Evolutionary conservation across 1,140 invertebrate genomes (phyloP).

Genomic region (Panagrolaimus sp.): DNA sequence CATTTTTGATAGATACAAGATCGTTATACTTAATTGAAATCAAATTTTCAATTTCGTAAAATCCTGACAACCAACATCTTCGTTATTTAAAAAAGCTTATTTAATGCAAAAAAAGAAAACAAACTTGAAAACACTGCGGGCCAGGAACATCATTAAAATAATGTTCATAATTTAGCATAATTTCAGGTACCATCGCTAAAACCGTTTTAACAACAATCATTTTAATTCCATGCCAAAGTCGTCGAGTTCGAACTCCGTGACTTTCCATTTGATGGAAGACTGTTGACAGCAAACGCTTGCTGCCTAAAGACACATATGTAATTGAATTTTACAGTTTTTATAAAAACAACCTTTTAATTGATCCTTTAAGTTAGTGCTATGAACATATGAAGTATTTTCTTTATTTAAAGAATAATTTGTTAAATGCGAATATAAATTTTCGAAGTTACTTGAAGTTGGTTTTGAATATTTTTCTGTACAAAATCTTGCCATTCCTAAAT

Average conservation of each 20-base stretch:
- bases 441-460: constrained; percentile 57
- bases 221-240: constrained; percentile 61
- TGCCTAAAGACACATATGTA: constrained; percentile 53
- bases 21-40: too few relatives aligned
- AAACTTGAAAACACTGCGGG: constrained; percentile 61
- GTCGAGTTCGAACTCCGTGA: constrained; percentile 58
- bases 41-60: too few relatives aligned
- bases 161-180: constrained; percentile 60
- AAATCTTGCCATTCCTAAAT: constrained; percentile 60
- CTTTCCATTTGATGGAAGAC: constrained; percentile 60
- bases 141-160: constrained; percentile 56
- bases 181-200: constrained; percentile 61
- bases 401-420: constrained; percentile 64
- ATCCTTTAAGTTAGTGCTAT: constrained; percentile 59
- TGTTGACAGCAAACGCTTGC: constrained; percentile 61
- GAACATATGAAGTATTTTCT: constrained; percentile 60
- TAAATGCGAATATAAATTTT: constrained; percentile 62
- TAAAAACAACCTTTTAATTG: constrained; percentile 58
- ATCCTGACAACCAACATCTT: too few relatives aligned
- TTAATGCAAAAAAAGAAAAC: too few relatives aligned
- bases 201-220: constrained; percentile 62
- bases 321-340: constrained; percentile 1
- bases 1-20: too few relatives aligned
- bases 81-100: too few relatives aligned
- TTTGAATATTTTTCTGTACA: constrained; percentile 60